Percentiles rank a stretch among this genome's conserved stretches.
These are phyloP conservation scores for Chrysochloris asiatica DNA, from an alignment of 2,113 vertebrate species.

Conservation along the genomic window DNA sequence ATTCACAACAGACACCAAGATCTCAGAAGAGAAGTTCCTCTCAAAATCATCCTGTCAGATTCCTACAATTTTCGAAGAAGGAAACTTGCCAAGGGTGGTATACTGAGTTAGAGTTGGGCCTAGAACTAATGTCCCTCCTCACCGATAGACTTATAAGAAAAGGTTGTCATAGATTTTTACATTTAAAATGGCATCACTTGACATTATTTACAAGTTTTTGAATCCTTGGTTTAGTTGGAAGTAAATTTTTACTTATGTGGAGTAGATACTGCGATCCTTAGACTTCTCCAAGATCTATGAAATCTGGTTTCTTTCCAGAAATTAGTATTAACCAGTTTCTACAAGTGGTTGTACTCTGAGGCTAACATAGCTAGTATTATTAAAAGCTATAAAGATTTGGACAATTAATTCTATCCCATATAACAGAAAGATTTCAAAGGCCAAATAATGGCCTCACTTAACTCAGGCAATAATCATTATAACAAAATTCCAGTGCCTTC, in stretches of 20 bases:
- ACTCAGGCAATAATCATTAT: slow-evolving; percentile 55
- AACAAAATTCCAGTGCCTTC: slow-evolving; percentile 51
- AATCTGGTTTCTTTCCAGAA: slow-evolving; percentile 51
- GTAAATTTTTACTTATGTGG: slow-evolving; percentile 6
- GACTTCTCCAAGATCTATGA: slow-evolving; percentile 14
- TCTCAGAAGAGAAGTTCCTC: background rate
- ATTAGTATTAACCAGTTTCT: slow-evolving; percentile 35
- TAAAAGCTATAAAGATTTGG: slow-evolving; percentile 52
- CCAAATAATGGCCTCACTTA: slow-evolving; percentile 54
- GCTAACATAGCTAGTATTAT: slow-evolving; percentile 34
- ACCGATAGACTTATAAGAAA: slow-evolving; percentile 4
- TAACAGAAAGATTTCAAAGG: slow-evolving; percentile 59
- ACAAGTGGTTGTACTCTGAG: background rate
- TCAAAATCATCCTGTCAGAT: background rate
- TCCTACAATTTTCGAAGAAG: slow-evolving; percentile 24
- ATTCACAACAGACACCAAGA: slow-evolving; percentile 9
- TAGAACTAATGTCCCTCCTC: background rate
- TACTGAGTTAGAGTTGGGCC: background rate
- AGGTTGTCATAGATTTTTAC: background rate
- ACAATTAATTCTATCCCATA: slow-evolving; percentile 52
- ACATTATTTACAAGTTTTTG: slow-evolving; percentile 6
- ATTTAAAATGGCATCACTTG: slow-evolving; percentile 25
- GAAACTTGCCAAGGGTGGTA: slow-evolving; percentile 35
- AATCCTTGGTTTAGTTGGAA: slow-evolving; percentile 23
- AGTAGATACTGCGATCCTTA: background rate